Evolutionary conservation across 1,140 invertebrate species (phyloP).

Genomic region (Berghia stephanieae): DNA sequence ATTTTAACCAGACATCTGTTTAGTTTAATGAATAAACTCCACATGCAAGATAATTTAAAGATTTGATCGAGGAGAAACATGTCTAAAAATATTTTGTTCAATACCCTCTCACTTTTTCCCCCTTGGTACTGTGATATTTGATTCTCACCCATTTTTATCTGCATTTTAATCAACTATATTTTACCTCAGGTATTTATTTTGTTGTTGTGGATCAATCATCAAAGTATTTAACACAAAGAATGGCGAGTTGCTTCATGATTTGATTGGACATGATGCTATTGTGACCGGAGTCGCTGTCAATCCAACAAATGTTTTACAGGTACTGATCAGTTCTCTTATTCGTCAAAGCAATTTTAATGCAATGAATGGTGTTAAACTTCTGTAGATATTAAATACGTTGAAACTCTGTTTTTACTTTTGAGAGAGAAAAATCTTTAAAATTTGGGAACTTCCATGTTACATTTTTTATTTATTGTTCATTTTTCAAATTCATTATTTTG

Average conservation of each 20-base stretch:
- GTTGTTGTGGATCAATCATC: conserved; percentile 41
- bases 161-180: conserved; percentile 6
- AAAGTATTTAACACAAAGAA: conserved; percentile 47
- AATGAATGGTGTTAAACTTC: not conserved
- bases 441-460: too few relatives aligned
- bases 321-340: not conserved
- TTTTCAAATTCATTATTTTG: too few relatives aligned
- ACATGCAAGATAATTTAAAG: too few relatives aligned
- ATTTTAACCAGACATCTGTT: too few relatives aligned
- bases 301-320: conserved; percentile 51
- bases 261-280: conserved; percentile 40
- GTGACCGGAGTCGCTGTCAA: conserved; percentile 49
- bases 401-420: not conserved
- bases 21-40: too few relatives aligned
- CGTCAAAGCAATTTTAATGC: not conserved
- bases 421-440: not conserved
- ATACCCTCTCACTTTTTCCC: too few relatives aligned
- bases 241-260: conserved; percentile 46
- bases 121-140: not conserved
- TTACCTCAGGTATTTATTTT: conserved; percentile 44
- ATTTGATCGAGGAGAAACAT: too few relatives aligned
- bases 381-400: not conserved
- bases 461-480: too few relatives aligned
- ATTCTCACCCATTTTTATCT: not conserved
- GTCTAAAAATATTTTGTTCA: too few relatives aligned